phyloP scores from a whole-genome alignment of 1,140 invertebrate species.

The Eulimnadia texana region DNA sequence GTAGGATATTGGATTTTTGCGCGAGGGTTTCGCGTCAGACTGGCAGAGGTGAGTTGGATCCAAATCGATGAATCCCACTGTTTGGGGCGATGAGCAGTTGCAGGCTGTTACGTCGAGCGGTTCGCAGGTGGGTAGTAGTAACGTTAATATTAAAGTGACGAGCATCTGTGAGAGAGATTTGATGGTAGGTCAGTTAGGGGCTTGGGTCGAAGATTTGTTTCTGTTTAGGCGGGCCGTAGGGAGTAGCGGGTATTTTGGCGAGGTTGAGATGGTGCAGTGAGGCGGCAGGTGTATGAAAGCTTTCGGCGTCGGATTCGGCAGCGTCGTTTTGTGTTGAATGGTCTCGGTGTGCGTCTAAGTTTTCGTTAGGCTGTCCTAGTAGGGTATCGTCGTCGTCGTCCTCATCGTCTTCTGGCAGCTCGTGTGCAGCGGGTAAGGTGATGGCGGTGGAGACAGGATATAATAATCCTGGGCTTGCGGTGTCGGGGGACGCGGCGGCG shows the following conservation, averaged over 20 bases:
- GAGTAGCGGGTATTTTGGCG: background rate
- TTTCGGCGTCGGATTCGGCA: background rate
- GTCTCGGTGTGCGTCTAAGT: background rate
- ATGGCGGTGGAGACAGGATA: too few relatives aligned
- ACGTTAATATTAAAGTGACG: background rate
- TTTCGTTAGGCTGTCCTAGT: too few relatives aligned
- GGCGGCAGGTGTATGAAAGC: background rate
- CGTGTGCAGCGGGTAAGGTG: too few relatives aligned
- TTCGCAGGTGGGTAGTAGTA: background rate
- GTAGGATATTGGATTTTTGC: background rate
- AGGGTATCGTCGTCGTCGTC: too few relatives aligned
- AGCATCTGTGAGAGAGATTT: background rate
- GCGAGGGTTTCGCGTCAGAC: background rate
- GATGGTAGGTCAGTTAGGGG: background rate
- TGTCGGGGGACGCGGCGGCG: too few relatives aligned
- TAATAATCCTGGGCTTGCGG: too few relatives aligned
- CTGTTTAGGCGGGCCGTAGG: background rate
- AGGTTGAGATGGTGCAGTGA: background rate
- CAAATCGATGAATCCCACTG: background rate
- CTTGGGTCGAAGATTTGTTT: background rate
- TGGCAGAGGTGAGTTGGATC: background rate
- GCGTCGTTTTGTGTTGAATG: background rate
- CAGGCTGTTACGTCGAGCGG: background rate
- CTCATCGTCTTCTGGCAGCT: too few relatives aligned
- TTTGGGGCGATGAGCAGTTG: background rate